phyloP scores from a whole-genome alignment of 2,797 vertebrate genomes.

The Otolemur crassicaudatus region DNA sequence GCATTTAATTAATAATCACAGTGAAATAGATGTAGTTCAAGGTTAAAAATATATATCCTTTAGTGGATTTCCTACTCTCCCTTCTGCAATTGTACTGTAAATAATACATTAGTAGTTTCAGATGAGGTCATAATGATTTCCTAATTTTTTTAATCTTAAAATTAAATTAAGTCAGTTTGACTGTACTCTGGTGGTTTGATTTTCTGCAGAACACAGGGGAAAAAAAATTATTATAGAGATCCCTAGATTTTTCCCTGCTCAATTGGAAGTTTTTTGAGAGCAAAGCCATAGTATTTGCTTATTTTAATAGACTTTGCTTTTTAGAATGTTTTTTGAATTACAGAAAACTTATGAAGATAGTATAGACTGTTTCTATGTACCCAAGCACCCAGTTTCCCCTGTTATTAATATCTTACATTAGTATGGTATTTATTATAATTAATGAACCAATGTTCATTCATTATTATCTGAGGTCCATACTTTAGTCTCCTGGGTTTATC shows the following conservation, averaged over 20 bases:
- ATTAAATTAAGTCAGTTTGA: not conserved
- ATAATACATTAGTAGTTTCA: not conserved
- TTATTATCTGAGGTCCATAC: not conserved
- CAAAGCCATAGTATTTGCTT: not conserved
- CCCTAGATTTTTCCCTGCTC: not conserved
- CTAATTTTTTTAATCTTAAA: conserved; percentile 18
- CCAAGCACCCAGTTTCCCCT: not conserved
- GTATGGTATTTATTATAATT: not conserved
- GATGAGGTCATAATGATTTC: not conserved
- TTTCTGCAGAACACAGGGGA: not conserved
- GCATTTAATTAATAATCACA: not conserved
- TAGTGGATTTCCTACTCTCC: not conserved
- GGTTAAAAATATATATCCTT: not conserved
- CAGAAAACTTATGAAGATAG: not conserved
- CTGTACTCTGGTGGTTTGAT: not conserved
- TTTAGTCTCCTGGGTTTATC: not conserved
- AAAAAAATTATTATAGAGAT: not conserved
- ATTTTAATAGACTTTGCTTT: not conserved
- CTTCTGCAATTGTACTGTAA: not conserved
- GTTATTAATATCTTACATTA: not conserved
- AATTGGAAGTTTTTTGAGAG: not conserved
- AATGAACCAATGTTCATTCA: not conserved
- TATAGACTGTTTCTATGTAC: not conserved
- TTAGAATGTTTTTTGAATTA: not conserved
- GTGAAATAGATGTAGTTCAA: not conserved